These are phyloP conservation scores for Lamproptera curius DNA, from an alignment of 2,888 invertebrate species.

Conservation along the genomic window DNA sequence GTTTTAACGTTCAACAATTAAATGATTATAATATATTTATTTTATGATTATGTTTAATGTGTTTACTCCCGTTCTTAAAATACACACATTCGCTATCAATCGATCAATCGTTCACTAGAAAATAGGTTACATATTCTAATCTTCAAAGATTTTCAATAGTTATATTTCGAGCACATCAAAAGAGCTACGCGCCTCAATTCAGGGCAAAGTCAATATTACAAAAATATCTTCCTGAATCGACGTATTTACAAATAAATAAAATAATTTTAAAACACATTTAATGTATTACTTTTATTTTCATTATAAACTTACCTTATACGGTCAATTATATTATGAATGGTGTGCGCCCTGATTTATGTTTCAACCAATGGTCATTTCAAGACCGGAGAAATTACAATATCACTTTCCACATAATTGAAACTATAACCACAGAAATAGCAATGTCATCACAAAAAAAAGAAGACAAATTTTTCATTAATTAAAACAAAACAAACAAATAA, in stretches of 20 bases:
- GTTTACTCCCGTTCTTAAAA: too few relatives aligned
- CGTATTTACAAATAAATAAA: constrained; percentile 19
- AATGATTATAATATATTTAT: too few relatives aligned
- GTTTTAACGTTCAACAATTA: too few relatives aligned
- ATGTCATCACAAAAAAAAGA: background rate
- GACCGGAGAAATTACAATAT: constrained; percentile 10
- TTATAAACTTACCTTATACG: constrained; percentile 3
- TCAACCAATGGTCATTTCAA: constrained; percentile 13
- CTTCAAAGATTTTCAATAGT: constrained; percentile 21
- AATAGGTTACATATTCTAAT: constrained; percentile 18
- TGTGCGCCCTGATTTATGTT: background rate
- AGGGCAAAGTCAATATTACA: constrained; percentile 19
- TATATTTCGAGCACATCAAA: constrained; percentile 20
- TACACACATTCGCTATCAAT: constrained; percentile 1
- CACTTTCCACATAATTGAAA: constrained; percentile 11
- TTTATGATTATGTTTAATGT: too few relatives aligned
- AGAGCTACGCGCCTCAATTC: constrained; percentile 10
- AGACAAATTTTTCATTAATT: background rate
- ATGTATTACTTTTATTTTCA: background rate
- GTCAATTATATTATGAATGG: background rate
- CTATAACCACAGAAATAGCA: constrained; percentile 9
- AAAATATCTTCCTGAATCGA: constrained; percentile 15
- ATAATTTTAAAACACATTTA: constrained; percentile 3
- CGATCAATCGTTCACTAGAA: constrained; percentile 17
- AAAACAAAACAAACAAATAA: constrained; percentile 1